A percentile compares a stretch with the other conserved stretches of the same genome.
Conservation (phyloP, 2,113 vertebrate species). For the Heterotilapia buettikoferi region DNA sequence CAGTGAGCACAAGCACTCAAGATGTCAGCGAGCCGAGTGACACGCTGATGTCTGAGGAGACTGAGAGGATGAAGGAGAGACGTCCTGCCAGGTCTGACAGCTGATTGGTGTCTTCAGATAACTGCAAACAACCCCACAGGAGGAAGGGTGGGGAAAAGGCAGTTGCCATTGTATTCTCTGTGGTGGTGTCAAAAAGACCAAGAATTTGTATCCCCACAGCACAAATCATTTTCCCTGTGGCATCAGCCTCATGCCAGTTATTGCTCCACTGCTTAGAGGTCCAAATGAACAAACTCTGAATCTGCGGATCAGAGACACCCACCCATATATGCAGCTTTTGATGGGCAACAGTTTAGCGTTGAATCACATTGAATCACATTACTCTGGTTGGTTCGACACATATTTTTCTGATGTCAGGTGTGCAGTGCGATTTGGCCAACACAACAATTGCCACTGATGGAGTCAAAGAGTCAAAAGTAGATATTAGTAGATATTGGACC, state of each 20-base stretch:
- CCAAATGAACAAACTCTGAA: not conserved
- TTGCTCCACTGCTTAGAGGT: not conserved
- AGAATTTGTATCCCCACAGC: not conserved
- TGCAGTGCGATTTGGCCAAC: not conserved
- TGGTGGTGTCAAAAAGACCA: not conserved
- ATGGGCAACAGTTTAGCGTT: not conserved
- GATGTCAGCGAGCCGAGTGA: not conserved
- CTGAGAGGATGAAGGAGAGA: not conserved
- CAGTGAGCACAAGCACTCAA: not conserved
- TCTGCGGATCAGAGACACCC: not conserved
- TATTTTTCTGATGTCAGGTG: not conserved
- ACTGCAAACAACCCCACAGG: not conserved
- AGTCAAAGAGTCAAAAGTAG: not conserved
- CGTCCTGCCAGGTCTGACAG: not conserved
- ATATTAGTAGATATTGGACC: not conserved
- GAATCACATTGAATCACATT: not conserved
- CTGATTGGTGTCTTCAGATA: not conserved
- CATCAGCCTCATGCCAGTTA: not conserved
- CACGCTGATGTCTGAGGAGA: not conserved
- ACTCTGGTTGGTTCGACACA: not conserved
- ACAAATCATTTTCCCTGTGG: not conserved
- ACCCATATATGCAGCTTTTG: not conserved
- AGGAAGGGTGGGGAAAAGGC: not conserved
- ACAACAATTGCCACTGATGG: not conserved
- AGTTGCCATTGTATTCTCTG: not conserved